Evolutionary conservation across 2,113 vertebrate species (phyloP).

Genomic region (Epinephelus cyanopodus): DNA sequence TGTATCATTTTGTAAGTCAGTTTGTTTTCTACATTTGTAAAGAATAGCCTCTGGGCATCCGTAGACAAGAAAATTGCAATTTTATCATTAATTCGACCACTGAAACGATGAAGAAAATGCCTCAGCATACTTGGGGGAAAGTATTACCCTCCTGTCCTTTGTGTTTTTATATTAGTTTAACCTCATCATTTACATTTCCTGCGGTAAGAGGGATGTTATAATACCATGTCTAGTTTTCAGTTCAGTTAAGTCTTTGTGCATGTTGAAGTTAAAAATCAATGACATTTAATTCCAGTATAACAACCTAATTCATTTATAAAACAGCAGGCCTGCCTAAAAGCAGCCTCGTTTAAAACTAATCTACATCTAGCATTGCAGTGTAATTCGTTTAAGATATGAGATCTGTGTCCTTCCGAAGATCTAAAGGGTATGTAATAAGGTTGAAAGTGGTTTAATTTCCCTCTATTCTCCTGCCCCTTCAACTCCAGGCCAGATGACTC

Average conservation of each 20-base stretch:
- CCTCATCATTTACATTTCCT: background rate
- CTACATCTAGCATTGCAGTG: background rate
- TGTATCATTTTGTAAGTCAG: background rate
- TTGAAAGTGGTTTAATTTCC: conserved; percentile 5
- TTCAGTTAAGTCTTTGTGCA: background rate
- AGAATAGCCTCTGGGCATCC: background rate
- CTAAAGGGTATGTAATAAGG: accelerated
- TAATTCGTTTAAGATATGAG: background rate
- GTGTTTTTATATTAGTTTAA: background rate
- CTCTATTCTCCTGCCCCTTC: background rate
- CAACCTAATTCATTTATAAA: background rate
- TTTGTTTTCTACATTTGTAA: background rate
- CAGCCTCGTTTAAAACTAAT: background rate
- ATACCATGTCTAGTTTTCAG: background rate
- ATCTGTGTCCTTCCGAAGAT: background rate
- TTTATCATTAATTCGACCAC: background rate
- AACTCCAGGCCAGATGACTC: conserved; percentile 97
- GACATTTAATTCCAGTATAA: background rate
- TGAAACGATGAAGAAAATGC: background rate
- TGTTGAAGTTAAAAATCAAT: background rate
- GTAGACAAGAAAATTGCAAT: accelerated
- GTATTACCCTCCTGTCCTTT: background rate
- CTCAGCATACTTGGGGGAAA: background rate
- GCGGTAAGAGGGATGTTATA: background rate
- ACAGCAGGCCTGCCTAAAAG: background rate